Percentiles rank a stretch among this genome's conserved stretches.
Evolutionary conservation across 2,113 vertebrate species (phyloP).

Genomic region (Zonotrichia leucophrys): DNA sequence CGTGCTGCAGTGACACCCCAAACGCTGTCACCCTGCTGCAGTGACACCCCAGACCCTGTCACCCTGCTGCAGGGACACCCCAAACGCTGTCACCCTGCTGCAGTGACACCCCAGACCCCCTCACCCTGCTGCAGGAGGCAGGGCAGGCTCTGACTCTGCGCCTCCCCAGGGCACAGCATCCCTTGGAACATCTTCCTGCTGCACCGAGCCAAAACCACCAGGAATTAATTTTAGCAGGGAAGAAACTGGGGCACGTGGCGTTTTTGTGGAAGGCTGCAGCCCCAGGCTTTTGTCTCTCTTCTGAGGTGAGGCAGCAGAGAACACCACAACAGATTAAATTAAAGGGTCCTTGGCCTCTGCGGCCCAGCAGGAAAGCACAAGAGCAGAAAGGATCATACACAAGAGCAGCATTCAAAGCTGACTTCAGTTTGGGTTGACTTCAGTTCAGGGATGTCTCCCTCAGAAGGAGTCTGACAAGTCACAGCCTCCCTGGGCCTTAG

Average conservation of each 20-base stretch:
- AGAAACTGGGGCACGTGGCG: not conserved
- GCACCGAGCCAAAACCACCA: not conserved
- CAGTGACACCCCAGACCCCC: not conserved
- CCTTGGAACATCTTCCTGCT: not conserved
- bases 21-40: too few species aligned
- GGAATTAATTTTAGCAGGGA: conserved; percentile 1
- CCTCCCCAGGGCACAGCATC: not conserved
- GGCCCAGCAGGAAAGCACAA: not conserved
- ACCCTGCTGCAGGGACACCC: not conserved
- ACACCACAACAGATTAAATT: not conserved
- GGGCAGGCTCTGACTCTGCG: not conserved
- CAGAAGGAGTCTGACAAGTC: not conserved
- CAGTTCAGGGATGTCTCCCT: not conserved
- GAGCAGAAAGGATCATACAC: not conserved
- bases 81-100: not conserved
- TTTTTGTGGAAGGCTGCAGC: not conserved
- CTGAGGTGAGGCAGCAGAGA: not conserved
- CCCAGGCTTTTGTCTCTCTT: not conserved
- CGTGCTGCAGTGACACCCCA: too few species aligned
- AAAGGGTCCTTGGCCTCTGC: not conserved
- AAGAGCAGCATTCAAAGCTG: not conserved
- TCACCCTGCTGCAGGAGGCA: not conserved
- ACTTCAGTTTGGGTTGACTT: not conserved
- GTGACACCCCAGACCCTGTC: not conserved
- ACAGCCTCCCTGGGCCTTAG: not conserved